Percentiles rank a stretch among this genome's conserved stretches.
These are phyloP conservation scores for Gallinago media DNA, from an alignment of 2,113 vertebrate species.

Conservation along the genomic window DNA sequence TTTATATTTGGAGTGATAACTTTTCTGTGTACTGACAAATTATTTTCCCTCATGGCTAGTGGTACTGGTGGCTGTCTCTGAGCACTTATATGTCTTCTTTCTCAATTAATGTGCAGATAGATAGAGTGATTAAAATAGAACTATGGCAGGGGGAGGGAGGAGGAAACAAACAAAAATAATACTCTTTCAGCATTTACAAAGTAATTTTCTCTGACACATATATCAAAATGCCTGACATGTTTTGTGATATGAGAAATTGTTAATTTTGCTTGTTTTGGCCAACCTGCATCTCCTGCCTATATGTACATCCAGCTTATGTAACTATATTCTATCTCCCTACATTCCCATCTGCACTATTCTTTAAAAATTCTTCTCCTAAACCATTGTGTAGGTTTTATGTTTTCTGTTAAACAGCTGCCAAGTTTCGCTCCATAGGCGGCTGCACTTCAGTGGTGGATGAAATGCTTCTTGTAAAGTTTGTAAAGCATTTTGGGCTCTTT, in stretches of 20 bases:
- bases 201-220: neutral
- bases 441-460: constrained; percentile 53
- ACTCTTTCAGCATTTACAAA: neutral
- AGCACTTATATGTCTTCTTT: neutral
- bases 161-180: neutral
- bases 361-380: constrained; percentile 55
- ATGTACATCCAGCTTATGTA: neutral
- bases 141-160: neutral
- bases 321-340: constrained; percentile 44
- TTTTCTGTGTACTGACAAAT: neutral
- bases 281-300: constrained; percentile 36
- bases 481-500: constrained; percentile 59
- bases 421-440: constrained; percentile 36
- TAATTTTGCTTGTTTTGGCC: constrained; percentile 1
- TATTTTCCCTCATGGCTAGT: neutral
- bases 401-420: constrained; percentile 61
- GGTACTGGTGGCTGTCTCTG: neutral
- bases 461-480: constrained; percentile 60
- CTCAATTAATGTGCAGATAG: neutral
- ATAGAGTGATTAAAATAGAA: neutral
- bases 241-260: neutral
- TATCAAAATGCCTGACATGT: neutral
- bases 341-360: constrained; percentile 64
- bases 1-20: neutral
- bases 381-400: constrained; percentile 67